Conservation (phyloP, 2,113 vertebrate genomes). For the Platysteira castanea region DNA sequence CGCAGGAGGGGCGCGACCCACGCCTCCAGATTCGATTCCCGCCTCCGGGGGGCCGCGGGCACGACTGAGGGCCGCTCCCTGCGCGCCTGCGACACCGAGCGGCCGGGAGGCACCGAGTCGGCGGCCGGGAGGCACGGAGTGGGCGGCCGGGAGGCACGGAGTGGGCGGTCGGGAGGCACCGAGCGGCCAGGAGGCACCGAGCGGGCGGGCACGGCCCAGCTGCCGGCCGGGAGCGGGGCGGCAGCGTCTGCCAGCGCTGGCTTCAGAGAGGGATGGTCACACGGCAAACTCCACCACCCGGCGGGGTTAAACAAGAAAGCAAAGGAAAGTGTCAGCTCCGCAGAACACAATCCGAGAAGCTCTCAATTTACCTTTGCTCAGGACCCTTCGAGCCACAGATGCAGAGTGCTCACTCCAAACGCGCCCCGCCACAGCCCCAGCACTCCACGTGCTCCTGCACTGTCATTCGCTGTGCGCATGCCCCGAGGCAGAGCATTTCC, state of each 20-base stretch:
- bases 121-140: neutral
- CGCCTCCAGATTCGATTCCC: neutral
- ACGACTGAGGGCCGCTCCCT: neutral
- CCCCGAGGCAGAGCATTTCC: accelerated
- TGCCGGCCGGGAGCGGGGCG: neutral
- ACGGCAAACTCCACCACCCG: accelerated
- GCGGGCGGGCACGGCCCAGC: neutral
- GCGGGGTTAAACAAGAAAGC: no score
- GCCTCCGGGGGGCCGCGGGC: neutral
- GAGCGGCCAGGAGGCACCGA: no score
- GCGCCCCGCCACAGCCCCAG: accelerated
- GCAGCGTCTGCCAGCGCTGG: neutral
- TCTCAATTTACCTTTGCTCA: neutral
- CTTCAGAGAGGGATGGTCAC: neutral
- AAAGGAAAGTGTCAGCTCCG: accelerated
- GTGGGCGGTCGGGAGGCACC: neutral
- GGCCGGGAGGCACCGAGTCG: no score
- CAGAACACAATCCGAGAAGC: accelerated
- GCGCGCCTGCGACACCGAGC: neutral
- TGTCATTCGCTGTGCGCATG: accelerated
- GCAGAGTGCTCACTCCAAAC: accelerated
- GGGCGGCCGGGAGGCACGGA: neutral
- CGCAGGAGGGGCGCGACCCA: neutral
- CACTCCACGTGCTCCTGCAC: accelerated
- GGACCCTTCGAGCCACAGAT: accelerated